These are phyloP conservation scores for Chionodraco myersi DNA, from an alignment of 2,113 vertebrate genomes.

Conservation along the genomic window DNA sequence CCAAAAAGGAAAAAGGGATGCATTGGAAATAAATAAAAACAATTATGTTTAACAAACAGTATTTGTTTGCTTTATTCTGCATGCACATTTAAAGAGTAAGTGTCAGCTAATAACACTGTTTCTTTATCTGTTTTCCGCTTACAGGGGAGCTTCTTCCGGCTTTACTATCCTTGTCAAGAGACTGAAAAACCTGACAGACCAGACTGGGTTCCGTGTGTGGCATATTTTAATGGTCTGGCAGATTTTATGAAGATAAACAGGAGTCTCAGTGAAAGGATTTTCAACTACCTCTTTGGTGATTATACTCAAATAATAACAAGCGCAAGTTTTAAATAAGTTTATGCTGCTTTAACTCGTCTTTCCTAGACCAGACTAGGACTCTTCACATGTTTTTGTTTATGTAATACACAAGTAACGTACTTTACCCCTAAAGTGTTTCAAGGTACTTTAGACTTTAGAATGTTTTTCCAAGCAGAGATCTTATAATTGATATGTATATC, in stretches of 20 bases:
- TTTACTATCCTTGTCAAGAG: conserved; percentile 91
- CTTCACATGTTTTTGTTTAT: background rate
- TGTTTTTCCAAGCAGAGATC: background rate
- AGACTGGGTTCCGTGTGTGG: conserved; percentile 89
- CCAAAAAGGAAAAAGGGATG: too few relatives aligned
- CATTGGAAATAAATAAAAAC: too few relatives aligned
- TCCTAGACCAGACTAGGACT: background rate
- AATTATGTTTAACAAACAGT: background rate
- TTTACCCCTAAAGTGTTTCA: background rate
- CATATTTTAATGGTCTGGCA: conserved; percentile 92
- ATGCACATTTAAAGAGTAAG: background rate
- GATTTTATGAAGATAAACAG: conserved; percentile 90
- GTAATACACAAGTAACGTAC: background rate
- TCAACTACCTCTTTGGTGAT: conserved; percentile 90
- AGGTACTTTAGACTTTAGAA: background rate
- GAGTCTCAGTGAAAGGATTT: conserved; percentile 83
- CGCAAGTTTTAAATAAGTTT: background rate
- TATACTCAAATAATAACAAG: background rate
- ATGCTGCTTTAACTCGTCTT: background rate
- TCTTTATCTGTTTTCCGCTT: background rate
- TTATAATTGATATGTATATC: background rate
- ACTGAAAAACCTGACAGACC: conserved; percentile 76
- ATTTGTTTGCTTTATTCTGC: background rate
- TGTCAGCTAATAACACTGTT: background rate
- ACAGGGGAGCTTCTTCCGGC: conserved; percentile 91